A percentile compares a stretch with the other conserved stretches of the same genome.
Conservation (phyloP, 2,888 invertebrate genomes). For the Clostera curtula region DNA sequence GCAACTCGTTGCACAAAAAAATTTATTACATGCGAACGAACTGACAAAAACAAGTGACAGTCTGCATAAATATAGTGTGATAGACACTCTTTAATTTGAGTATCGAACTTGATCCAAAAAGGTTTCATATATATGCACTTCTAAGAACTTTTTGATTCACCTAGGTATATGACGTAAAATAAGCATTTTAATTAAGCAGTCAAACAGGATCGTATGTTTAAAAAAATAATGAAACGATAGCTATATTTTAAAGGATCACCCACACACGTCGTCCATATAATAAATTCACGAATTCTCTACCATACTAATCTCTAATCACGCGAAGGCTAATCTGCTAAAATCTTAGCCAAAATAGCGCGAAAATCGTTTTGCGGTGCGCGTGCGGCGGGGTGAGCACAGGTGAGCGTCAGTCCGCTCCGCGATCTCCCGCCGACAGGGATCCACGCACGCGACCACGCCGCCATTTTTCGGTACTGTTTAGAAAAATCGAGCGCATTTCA, state of each 20-base stretch:
- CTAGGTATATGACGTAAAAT: constrained; percentile 12
- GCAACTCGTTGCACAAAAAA: no score
- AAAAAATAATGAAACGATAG: constrained; percentile 46
- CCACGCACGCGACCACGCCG: constrained; percentile 58
- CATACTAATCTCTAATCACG: constrained; percentile 57
- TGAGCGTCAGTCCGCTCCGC: constrained; percentile 66
- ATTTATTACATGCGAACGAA: no score
- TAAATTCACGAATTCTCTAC: constrained; percentile 40
- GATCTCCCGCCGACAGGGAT: constrained; percentile 69
- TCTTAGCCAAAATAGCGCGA: constrained; percentile 75
- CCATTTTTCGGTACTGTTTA: constrained; percentile 55
- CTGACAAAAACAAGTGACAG: no score
- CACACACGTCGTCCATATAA: constrained; percentile 47
- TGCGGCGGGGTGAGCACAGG: constrained; percentile 58
- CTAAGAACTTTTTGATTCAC: constrained; percentile 11
- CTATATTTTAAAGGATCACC: constrained; percentile 52
- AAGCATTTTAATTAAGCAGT: constrained; percentile 21
- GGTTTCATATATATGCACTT: constrained; percentile 12
- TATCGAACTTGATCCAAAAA: no score
- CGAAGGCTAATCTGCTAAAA: constrained; percentile 68
- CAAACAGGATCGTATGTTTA: constrained; percentile 44
- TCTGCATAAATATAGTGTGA: no score
- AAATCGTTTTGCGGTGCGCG: constrained; percentile 66
- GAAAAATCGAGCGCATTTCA: constrained; percentile 42
- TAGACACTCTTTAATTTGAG: no score